Evolutionary conservation across 2,888 invertebrate genomes (phyloP), one percentile per base, ranked within the genome.

Genomic region (Amphipoea lucens): DNA sequence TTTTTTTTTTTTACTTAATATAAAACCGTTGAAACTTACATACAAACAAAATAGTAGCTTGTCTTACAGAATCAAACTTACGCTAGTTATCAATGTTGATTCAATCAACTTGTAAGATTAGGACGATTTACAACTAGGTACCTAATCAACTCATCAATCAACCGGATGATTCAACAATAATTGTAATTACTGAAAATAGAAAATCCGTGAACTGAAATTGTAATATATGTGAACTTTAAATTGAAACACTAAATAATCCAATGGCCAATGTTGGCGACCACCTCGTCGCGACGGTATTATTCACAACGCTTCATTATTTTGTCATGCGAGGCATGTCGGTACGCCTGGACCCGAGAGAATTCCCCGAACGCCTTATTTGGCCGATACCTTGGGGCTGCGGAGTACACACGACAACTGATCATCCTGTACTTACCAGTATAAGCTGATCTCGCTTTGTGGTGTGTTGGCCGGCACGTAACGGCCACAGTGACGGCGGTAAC

Each of bases 331-430:
- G 81, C 88, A 87, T 88, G 84, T 87, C 36, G 40, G 76, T 79
- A 76, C 83, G 81, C 81, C 81, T 77, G 84, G 83, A 81, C 87
- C 85, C 79, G 68, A 87, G 87, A 89, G 89, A 88, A 92, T 90
- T 91, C 90, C 91, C 91, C 54, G 66, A 88, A 84, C 84, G 80
- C 89, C 89, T 89, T 91, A 90, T 91, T 92, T 91, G 87, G 88
- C 88, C 87, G 88, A 87, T 90, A 90, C 88, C 88, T 84, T 76
- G 85, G 73, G 80, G 76, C 76, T 66, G 77, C 81, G 63, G 68
- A 82, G 82, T 88, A 67, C 14, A 67, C 20, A 51, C 11, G 3
- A 60, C 51, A 6, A 51, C 36, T n/a, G 20, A n/a, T 57, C 20
- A 65, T 57, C 7, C 2, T 29, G 5, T 36, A 7, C 7, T 12